These are phyloP conservation scores for Shinisaurus crocodilurus DNA, from an alignment of 2,113 vertebrate genomes.

Conservation along the genomic window DNA sequence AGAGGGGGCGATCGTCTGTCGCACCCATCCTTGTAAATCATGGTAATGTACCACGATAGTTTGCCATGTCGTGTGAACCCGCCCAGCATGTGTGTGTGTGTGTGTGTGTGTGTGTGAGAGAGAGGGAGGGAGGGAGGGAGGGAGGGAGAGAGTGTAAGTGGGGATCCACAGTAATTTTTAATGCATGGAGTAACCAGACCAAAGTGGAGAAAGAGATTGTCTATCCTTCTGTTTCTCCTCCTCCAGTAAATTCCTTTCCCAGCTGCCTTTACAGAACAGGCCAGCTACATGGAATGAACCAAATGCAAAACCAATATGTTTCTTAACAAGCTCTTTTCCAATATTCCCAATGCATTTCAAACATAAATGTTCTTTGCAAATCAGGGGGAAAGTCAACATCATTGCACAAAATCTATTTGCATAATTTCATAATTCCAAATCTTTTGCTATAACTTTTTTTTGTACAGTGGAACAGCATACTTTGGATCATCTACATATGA, in stretches of 20 bases:
- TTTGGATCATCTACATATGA: background rate
- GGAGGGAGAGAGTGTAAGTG: background rate
- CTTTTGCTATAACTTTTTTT: background rate
- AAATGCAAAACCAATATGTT: background rate
- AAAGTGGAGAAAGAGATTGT: background rate
- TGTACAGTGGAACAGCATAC: background rate
- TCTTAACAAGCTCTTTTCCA: background rate
- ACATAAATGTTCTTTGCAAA: background rate
- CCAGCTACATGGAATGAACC: background rate
- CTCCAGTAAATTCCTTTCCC: background rate
- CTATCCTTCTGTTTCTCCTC: background rate
- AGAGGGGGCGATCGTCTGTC: too few relatives aligned
- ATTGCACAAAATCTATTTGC: background rate
- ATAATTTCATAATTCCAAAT: background rate
- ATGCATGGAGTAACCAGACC: background rate
- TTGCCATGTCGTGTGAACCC: too few relatives aligned
- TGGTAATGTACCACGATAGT: too few relatives aligned
- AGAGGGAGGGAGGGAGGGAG: background rate
- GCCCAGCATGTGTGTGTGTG: background rate
- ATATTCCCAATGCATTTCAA: background rate
- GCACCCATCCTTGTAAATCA: too few relatives aligned
- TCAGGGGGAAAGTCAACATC: background rate
- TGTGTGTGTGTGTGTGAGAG: background rate
- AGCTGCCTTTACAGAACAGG: background rate
- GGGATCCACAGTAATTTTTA: background rate